A percentile compares a stretch with the other conserved stretches of the same genome.
These are phyloP conservation scores for Lophochroa leadbeateri DNA, from an alignment of 2,113 vertebrate genomes.

Conservation along the genomic window DNA sequence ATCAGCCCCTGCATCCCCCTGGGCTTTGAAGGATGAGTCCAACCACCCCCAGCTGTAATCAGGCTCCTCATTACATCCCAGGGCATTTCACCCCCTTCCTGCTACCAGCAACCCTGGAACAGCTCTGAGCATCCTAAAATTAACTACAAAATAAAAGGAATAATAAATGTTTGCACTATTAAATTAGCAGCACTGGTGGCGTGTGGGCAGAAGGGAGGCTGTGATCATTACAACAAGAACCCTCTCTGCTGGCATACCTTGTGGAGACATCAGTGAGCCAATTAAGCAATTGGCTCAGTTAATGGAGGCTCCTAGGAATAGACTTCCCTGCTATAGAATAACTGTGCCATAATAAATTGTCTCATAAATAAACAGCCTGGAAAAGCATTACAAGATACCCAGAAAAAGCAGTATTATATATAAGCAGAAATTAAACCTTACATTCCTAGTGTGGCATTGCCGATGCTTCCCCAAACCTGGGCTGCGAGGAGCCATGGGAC, in stretches of 20 bases:
- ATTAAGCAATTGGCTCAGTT: slow-evolving; percentile 62
- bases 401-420: background rate
- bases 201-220: slow-evolving; percentile 42
- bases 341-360: slow-evolving; percentile 30
- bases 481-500: background rate
- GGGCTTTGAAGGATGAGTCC: background rate
- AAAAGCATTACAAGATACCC: slow-evolving; percentile 16
- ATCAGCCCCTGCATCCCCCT: background rate
- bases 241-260: slow-evolving; percentile 47
- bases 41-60: background rate
- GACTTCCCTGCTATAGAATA: slow-evolving; percentile 16
- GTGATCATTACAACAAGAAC: background rate
- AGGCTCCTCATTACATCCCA: background rate
- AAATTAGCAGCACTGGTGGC: slow-evolving; percentile 36
- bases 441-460: fast-evolving
- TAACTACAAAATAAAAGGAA: slow-evolving; percentile 16
- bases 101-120: background rate
- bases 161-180: slow-evolving; percentile 58
- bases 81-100: background rate
- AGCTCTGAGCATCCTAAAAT: background rate
- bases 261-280: slow-evolving; percentile 54
- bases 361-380: slow-evolving; percentile 52
- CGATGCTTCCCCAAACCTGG: fast-evolving
- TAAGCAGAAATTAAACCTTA: background rate
- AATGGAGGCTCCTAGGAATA: slow-evolving; percentile 58